Conservation (phyloP, 2,113 vertebrate species). For the Dinomys branickii region DNA sequence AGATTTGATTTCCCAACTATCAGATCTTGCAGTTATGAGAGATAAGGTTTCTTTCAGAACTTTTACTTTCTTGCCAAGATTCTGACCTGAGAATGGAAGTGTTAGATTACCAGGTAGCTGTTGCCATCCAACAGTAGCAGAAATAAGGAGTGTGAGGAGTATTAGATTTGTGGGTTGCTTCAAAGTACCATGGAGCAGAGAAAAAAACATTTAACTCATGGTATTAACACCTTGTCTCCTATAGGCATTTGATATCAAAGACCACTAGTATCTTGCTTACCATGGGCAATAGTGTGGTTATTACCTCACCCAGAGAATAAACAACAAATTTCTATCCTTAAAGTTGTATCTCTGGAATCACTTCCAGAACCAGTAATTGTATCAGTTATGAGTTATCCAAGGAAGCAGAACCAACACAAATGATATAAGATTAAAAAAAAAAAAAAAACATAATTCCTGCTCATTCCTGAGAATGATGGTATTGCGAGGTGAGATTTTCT, state of each 20-base stretch:
- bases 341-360: background rate
- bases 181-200: background rate
- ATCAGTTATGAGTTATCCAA: background rate
- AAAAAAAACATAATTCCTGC: background rate
- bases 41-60: constrained; percentile 5
- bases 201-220: constrained; percentile 1
- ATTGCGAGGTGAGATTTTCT: constrained; percentile 58
- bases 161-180: background rate
- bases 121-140: background rate
- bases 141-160: background rate
- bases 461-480: constrained; percentile 58
- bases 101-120: background rate
- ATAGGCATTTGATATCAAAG: background rate
- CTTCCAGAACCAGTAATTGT: background rate
- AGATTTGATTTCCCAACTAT: constrained; percentile 29
- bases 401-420: background rate
- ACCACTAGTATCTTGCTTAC: background rate
- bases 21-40: background rate
- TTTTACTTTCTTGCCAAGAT: background rate
- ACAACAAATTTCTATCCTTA: background rate
- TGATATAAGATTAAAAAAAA: background rate
- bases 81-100: background rate
- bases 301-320: background rate
- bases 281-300: background rate
- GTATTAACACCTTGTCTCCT: background rate